Conservation (phyloP, 2,888 invertebrate genomes). For the Epicampocera succincta region DNA sequence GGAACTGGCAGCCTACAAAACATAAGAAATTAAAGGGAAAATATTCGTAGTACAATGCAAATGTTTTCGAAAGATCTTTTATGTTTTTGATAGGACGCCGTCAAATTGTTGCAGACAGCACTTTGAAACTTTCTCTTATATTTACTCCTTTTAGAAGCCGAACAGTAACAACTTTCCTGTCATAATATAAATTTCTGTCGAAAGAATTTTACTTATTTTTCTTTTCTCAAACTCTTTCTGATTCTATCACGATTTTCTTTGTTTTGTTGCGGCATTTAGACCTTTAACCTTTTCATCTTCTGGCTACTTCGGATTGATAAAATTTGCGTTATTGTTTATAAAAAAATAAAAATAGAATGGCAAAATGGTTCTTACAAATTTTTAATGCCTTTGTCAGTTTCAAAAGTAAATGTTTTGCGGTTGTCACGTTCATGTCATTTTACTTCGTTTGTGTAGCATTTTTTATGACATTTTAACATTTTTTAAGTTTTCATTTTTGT, state of each 20-base stretch:
- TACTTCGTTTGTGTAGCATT: constrained; percentile 53
- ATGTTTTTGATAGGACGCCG: neutral
- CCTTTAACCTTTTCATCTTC: constrained; percentile 59
- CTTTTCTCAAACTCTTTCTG: neutral
- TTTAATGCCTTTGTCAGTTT: constrained; percentile 43
- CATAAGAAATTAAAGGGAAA: no score
- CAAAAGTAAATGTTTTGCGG: constrained; percentile 54
- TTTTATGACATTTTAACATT: constrained; percentile 31
- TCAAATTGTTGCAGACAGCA: constrained; percentile 7
- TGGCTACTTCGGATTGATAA: constrained; percentile 29
- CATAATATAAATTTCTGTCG: constrained; percentile 1
- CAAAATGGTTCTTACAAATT: neutral
- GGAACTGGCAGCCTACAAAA: no score
- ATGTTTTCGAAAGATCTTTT: no score
- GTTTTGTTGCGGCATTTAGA: constrained; percentile 19
- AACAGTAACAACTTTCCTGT: constrained; percentile 15
- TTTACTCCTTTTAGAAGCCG: neutral
- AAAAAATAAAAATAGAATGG: no score
- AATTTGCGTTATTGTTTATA: neutral
- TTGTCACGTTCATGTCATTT: constrained; percentile 66
- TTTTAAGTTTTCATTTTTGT: constrained; percentile 24
- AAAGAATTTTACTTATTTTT: no score
- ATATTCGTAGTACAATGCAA: no score
- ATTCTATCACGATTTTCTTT: constrained; percentile 21
- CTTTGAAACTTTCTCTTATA: neutral